Evolutionary conservation across 2,888 invertebrate species (phyloP), one percentile per base, ranked within the genome.

Genomic region (Slavum lentiscoides): DNA sequence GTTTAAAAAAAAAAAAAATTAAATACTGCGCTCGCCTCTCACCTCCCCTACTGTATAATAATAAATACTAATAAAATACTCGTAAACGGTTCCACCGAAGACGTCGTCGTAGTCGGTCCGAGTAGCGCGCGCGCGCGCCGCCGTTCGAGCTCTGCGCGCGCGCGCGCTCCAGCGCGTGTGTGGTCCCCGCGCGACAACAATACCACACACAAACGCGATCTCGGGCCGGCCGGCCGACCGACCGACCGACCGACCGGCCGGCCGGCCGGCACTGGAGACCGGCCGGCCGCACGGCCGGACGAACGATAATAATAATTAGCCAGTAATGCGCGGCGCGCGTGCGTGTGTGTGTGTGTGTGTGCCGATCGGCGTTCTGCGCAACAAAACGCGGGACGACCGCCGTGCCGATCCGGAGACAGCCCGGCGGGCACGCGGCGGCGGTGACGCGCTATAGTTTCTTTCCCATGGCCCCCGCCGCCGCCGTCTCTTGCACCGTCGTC

Each of bases 371-470:
- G 74, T 23, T 37, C 39, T 53, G 64, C 19, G 39, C 1, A 11
- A 19, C 1, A 11, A 19, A 37, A n/a, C 59, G 61, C 23, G 61
- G 19, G 58, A 37, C 64, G 64, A 39, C 62, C 49, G 49, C 30
- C 30, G 30, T 4, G 58, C 17, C 75, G 67, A n/a, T 61, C 76
- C 30, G 61, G 69, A 70, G 80, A 70, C 70, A 64, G 59, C 80
- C 80, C 80, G 80, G 80, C 80, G 70, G 70, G 70, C 69, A 72
- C 70, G 43, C 43, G 49, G n/a, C 30, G n/a, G 74, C 21, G 55
- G n/a, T n/a, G n/a, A n/a, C n/a, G n/a, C n/a, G n/a, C n/a, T n/a
- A 55, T 1, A 30, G 30, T 74, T 74, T 66, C 66, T 74, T 74
- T 58, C 74, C 74, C 74, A 58, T 53, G 37, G 69, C 67, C 55